Percentiles rank a stretch among this genome's conserved stretches.
Evolutionary conservation across 2,888 invertebrate genomes (phyloP).

Genomic region (Noctua comes): DNA sequence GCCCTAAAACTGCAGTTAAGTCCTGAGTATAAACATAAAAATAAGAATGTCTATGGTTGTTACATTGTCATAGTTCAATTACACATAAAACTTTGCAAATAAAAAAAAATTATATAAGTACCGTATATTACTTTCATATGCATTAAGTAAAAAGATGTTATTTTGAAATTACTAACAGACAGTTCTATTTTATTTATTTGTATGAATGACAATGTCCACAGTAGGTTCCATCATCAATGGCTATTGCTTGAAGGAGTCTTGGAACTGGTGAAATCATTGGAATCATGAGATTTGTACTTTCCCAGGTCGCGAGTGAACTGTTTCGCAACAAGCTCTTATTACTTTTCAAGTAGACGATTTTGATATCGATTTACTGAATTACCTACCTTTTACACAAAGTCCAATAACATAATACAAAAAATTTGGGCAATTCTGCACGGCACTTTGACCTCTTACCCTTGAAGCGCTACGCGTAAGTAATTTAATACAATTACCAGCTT

Average conservation of each 20-base stretch:
- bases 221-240: neutral
- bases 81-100: neutral
- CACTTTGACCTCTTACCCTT: conserved; percentile 38
- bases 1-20: neutral
- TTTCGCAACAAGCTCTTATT: no score
- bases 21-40: neutral
- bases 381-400: neutral
- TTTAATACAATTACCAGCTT: conserved; percentile 42
- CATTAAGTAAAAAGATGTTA: no score
- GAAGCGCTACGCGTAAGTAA: conserved; percentile 40
- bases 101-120: no score
- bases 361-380: neutral
- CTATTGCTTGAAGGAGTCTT: neutral
- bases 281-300: neutral
- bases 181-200: no score
- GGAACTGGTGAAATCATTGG: neutral
- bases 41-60: neutral
- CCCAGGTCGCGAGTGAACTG: no score
- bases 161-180: no score
- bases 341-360: neutral
- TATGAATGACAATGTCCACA: neutral
- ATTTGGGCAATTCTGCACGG: neutral
- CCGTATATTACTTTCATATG: no score
- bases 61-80: neutral
- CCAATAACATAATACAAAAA: neutral